Conservation (phyloP, 2,888 invertebrate genomes). For the Sinopyrophorus schimmeli region DNA sequence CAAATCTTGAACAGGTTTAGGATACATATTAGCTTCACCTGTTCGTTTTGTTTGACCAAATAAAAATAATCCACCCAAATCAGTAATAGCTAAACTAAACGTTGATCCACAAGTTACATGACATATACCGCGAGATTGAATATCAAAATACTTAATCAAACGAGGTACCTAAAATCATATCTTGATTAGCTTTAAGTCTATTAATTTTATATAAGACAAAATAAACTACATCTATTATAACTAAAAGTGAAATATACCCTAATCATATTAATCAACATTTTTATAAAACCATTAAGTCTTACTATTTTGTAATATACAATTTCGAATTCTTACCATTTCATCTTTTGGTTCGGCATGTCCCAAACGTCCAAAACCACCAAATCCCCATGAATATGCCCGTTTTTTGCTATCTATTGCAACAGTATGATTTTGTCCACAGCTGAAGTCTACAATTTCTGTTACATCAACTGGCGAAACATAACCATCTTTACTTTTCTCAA, state of each 20-base stretch:
- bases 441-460: slow-evolving; percentile 86
- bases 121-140: slow-evolving; percentile 80
- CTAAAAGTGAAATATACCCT: too few species aligned
- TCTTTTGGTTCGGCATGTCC: slow-evolving; percentile 94
- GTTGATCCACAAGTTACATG: slow-evolving; percentile 83
- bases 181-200: background rate
- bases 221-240: too few species aligned
- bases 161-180: slow-evolving; percentile 57
- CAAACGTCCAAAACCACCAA: slow-evolving; percentile 90
- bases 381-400: slow-evolving; percentile 93
- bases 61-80: slow-evolving; percentile 73
- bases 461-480: slow-evolving; percentile 81
- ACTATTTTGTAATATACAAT: too few species aligned
- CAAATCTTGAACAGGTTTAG: slow-evolving; percentile 92
- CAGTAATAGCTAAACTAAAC: slow-evolving; percentile 83
- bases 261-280: too few species aligned
- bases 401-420: slow-evolving; percentile 88
- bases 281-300: too few species aligned
- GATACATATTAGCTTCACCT: slow-evolving; percentile 96
- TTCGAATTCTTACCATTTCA: slow-evolving; percentile 74
- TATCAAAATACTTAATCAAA: slow-evolving; percentile 87
- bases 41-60: slow-evolving; percentile 92
- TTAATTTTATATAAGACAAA: too few species aligned
- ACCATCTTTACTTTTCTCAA: slow-evolving; percentile 86
- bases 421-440: slow-evolving; percentile 90